These are phyloP conservation scores for Lysandra coridon DNA, from an alignment of 2,888 invertebrate species.

Conservation along the genomic window DNA sequence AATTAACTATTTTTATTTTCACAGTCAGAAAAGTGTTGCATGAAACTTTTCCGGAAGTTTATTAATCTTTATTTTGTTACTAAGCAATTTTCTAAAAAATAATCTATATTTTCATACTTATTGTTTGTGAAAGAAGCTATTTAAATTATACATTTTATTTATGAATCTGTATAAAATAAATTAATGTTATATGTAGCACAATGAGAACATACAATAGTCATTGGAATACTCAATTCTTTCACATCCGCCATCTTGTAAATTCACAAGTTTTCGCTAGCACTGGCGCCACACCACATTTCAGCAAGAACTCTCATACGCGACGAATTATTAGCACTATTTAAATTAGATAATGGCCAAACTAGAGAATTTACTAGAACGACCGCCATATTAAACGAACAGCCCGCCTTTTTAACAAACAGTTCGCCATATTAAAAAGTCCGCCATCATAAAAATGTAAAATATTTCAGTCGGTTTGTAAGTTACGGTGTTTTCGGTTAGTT, in stretches of 20 bases:
- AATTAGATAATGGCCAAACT: constrained; percentile 65
- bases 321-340: constrained; percentile 60
- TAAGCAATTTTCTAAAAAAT: too few relatives aligned
- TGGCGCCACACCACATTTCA: constrained; percentile 42
- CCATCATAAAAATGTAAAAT: constrained; percentile 23
- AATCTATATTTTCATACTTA: too few relatives aligned
- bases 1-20: too few relatives aligned
- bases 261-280: neutral
- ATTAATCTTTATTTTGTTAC: too few relatives aligned
- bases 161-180: too few relatives aligned
- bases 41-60: too few relatives aligned
- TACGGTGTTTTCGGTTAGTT: constrained; percentile 22
- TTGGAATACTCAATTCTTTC: neutral
- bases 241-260: neutral
- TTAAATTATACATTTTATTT: too few relatives aligned
- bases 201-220: too few relatives aligned
- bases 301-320: constrained; percentile 49
- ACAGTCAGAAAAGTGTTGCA: too few relatives aligned
- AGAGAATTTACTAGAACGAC: constrained; percentile 11
- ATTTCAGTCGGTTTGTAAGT: constrained; percentile 18
- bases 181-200: too few relatives aligned
- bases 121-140: too few relatives aligned
- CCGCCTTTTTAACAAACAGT: neutral
- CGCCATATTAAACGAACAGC: neutral
- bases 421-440: constrained; percentile 20